Conservation (phyloP, 2,797 vertebrate species). For the Helicolenus hilgendorfi region DNA sequence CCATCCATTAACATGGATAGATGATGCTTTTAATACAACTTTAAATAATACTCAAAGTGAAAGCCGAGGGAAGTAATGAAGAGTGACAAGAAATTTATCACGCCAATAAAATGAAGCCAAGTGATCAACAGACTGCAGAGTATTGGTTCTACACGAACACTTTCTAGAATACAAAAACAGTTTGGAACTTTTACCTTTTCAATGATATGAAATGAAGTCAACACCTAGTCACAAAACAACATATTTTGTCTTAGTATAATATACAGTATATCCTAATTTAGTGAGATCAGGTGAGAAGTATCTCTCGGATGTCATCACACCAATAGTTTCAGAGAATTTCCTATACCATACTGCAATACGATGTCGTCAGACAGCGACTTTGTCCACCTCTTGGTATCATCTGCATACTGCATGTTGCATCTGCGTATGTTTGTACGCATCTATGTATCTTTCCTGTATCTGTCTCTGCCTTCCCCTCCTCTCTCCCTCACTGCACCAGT, state of each 20-base stretch:
- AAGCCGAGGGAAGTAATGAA: constrained; percentile 28
- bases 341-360: not conserved
- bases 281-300: not conserved
- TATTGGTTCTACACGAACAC: not conserved
- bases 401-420: not conserved
- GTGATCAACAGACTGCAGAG: constrained; percentile 27
- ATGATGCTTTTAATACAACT: constrained; percentile 28
- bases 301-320: not conserved
- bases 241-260: not conserved
- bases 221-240: not conserved
- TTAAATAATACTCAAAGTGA: constrained; percentile 40
- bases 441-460: constrained; percentile 21
- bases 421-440: constrained; percentile 7
- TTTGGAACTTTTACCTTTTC: not conserved
- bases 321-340: constrained; percentile 6
- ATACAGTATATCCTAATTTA: not conserved
- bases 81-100: constrained; percentile 10
- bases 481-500: constrained; percentile 55
- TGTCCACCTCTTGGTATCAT: not conserved
- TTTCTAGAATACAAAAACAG: not conserved
- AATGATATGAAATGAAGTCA: not conserved
- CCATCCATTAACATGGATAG: not conserved
- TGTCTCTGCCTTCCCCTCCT: constrained; percentile 13
- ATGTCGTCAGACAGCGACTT: not conserved
- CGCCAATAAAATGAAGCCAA: constrained; percentile 22